Conservation (phyloP, 2,888 invertebrate species). For the Tetropium fuscum region DNA sequence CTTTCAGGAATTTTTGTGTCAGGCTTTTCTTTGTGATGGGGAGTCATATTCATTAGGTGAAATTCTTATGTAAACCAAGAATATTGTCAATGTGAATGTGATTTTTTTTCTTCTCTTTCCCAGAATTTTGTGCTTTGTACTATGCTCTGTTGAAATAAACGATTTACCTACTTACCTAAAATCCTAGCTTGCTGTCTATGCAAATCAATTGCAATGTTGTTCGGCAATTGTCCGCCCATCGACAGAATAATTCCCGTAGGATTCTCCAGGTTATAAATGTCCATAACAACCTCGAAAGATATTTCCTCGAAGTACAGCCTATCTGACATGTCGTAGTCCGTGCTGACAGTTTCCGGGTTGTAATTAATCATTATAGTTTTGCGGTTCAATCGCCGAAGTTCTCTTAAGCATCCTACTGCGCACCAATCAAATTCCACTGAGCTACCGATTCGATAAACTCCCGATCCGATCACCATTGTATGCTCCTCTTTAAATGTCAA, state of each 20-base stretch:
- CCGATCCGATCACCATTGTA: constrained; percentile 93
- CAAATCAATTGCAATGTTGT: constrained; percentile 99
- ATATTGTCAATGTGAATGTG: no score
- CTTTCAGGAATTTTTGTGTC: no score
- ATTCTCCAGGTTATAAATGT: constrained; percentile 93
- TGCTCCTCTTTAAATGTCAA: constrained; percentile 83
- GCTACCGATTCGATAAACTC: constrained; percentile 97
- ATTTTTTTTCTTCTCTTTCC: no score
- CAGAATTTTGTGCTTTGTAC: no score
- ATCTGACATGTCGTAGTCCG: constrained; percentile 99
- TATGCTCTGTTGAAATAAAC: no score
- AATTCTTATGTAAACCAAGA: no score
- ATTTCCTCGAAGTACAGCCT: constrained; percentile 99
- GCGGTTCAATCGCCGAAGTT: constrained; percentile 86
- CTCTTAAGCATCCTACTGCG: constrained; percentile 95
- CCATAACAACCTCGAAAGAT: constrained; percentile 98
- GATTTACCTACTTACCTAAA: constrained; percentile 83
- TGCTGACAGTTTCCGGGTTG: constrained; percentile 99
- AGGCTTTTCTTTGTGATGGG: no score
- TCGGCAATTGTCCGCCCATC: constrained; percentile 99
- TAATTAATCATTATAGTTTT: constrained; percentile 99
- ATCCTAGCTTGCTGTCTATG: constrained; percentile 92
- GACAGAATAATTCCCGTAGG: constrained; percentile 96
- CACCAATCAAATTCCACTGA: constrained; percentile 99
- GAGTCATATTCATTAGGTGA: no score